Evolutionary conservation across 2,797 vertebrate species (phyloP).

Genomic region (Dendrocincla fuliginosa): DNA sequence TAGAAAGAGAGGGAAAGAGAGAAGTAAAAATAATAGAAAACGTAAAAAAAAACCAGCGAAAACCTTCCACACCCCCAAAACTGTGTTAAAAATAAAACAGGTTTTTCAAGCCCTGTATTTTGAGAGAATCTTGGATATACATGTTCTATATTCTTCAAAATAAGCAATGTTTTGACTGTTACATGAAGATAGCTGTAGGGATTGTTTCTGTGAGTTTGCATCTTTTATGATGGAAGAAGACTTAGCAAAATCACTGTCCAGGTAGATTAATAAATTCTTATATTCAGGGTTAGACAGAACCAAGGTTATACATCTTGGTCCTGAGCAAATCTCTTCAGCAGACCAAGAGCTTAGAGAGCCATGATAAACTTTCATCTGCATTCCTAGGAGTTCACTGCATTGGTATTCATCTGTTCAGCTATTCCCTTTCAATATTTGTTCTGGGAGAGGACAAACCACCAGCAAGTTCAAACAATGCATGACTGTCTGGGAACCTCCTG

Average conservation of each 20-base stretch:
- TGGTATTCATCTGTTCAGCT: constrained; percentile 2
- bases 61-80: not conserved
- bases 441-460: not conserved
- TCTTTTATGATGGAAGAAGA: not conserved
- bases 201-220: not conserved
- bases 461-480: not conserved
- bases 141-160: not conserved
- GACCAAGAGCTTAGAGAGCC: not conserved
- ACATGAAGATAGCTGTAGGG: not conserved
- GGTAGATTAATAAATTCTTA: not conserved
- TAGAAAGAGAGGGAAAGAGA: not conserved
- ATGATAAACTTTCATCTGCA: not conserved
- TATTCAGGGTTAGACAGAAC: not conserved
- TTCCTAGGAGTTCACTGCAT: constrained; percentile 3
- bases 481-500: constrained; percentile 14
- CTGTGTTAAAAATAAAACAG: not conserved
- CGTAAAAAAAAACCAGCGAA: not conserved
- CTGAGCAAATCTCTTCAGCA: not conserved
- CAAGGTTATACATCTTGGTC: not conserved
- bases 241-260: not conserved
- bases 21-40: not conserved
- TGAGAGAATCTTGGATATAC: not conserved
- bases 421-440: constrained; percentile 5
- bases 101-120: not conserved
- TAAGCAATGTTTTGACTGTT: not conserved